Evolutionary conservation across 2,113 vertebrate genomes (phyloP), one percentile per base, ranked within the genome.

Genomic region (Grantiella picta): DNA sequence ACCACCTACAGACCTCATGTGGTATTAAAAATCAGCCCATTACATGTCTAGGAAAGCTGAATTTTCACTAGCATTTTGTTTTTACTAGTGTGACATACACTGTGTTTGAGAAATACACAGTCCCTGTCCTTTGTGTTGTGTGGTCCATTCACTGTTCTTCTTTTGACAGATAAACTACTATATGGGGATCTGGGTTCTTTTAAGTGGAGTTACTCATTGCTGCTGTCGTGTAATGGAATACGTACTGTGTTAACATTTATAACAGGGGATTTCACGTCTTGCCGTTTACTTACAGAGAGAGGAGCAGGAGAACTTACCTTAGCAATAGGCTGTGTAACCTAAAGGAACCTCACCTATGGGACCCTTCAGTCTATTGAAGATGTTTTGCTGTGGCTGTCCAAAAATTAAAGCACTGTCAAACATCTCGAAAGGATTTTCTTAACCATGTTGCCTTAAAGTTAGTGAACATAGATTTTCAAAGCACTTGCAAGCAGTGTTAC

Each of bases 381-480:
- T 93, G 64, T 94, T 85, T 64, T 64, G 68, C 93, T 88, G 88
- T 84, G 52, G 57, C 54, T 86, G 57, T 92, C 75, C 52, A 68
- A 71, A 85, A 91, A 71, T 28, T 57, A 42, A 93, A 90, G 63
- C 38, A 83, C 68, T 68, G 22, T 86, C 77, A 88, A 40, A 86
- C 76, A 70, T 91, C 90, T 86, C 1, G 4, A 84, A 65, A 82
- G 66, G 85, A 76, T 92, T 82, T 92, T 94, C 81, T 93, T 92
- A 85, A 91, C 80, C 56, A 80, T 86, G 84, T 97, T 96, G 96
- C 96, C 96, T 97, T 97, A 38, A 86, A 83, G 52, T 71, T 75
- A 63, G 56, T 57, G 52, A 89, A 68, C 69, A 36, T 70, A 69
- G 38, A 70, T 91, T 96, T 92, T 92, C 59, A 68, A 82, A 96